Conservation (phyloP, 2,797 vertebrate species). For the Euthynnus affinis region DNA sequence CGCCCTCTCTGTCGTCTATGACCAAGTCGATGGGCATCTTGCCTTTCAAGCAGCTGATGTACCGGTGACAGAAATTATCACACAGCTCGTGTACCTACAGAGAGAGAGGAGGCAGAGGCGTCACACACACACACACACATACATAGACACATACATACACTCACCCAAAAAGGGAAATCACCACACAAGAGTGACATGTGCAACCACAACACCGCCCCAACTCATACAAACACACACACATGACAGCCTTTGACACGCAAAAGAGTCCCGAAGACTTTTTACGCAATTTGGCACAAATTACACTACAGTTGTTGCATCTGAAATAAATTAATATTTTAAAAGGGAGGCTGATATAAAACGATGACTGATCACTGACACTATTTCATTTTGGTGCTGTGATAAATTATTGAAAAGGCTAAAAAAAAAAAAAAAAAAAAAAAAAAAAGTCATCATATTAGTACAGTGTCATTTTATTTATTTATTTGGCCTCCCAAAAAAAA, state of each 20-base stretch:
- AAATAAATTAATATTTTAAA: conserved; percentile 9
- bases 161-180: conserved; percentile 72
- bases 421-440: too few species aligned
- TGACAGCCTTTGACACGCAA: conserved; percentile 79
- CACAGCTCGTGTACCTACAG: conserved; percentile 98
- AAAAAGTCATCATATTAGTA: not conserved
- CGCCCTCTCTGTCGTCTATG: conserved; percentile 99
- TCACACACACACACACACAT: too few species aligned
- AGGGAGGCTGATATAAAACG: not conserved
- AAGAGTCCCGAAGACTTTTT: conserved; percentile 79
- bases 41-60: conserved; percentile 99
- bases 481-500: not conserved
- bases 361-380: not conserved
- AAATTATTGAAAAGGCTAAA: not conserved
- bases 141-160: too few species aligned
- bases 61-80: conserved; percentile 99
- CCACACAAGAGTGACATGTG: conserved; percentile 87
- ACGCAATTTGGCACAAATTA: conserved; percentile 18
- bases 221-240: conserved; percentile 9
- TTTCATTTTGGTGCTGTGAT: not conserved
- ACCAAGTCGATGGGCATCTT: conserved; percentile 99
- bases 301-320: conserved; percentile 12
- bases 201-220: conserved; percentile 70
- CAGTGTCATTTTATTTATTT: not conserved
- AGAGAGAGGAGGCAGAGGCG: conserved; percentile 61